phyloP scores from a whole-genome alignment of 37 sponge, comb jelly and placozoan species.

The Ephydatia muelleri region DNA sequence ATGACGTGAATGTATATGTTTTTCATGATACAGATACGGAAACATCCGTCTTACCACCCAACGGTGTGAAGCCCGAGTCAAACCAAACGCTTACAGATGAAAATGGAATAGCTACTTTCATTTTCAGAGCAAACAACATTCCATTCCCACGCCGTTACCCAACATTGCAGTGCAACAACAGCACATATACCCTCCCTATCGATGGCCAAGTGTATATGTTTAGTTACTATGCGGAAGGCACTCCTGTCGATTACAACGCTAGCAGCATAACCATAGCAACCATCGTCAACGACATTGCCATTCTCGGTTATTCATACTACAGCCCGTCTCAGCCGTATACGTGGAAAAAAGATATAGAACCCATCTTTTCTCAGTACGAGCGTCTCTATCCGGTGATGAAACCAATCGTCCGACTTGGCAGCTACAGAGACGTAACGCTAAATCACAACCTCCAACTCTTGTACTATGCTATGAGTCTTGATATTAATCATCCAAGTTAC shows the following conservation, averaged over 20 bases:
- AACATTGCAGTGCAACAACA: too few species aligned
- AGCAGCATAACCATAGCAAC: background rate
- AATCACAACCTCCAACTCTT: conserved; percentile 16
- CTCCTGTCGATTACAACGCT: background rate
- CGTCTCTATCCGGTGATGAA: conserved; percentile 15
- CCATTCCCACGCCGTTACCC: background rate
- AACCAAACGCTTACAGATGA: too few species aligned
- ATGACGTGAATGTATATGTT: background rate
- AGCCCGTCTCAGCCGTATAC: background rate
- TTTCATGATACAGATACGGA: background rate
- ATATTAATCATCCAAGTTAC: conserved; percentile 30
- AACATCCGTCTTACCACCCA: background rate
- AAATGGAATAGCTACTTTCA: conserved; percentile 34
- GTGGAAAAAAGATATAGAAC: conserved; percentile 32
- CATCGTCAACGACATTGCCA: background rate
- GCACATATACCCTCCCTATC: conserved; percentile 18
- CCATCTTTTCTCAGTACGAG: conserved; percentile 47
- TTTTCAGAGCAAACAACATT: background rate
- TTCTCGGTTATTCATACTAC: background rate
- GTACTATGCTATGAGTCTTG: background rate
- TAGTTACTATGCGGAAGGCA: conserved; percentile 9
- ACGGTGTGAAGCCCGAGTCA: too few species aligned
- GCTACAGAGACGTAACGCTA: conserved; percentile 25
- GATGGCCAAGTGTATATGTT: conserved; percentile 62
- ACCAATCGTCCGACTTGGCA: conserved; percentile 21